Evolutionary conservation across 2,888 invertebrate genomes (phyloP).

Genomic region (Lepidochitona cinerea): DNA sequence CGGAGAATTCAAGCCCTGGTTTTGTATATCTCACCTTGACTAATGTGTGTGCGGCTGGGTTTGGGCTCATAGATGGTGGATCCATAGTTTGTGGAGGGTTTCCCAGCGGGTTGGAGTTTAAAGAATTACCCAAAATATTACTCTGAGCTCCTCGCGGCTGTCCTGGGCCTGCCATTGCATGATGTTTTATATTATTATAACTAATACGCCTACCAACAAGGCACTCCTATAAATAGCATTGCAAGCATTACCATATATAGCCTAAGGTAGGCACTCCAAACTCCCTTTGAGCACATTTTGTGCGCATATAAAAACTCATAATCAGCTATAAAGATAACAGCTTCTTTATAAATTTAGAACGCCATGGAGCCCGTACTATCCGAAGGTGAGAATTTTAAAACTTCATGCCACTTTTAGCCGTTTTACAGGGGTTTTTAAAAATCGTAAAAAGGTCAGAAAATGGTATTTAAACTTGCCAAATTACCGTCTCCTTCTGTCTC

Average conservation of each 20-base stretch:
- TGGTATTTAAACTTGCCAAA: too few species aligned
- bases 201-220: too few species aligned
- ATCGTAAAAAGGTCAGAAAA: too few species aligned
- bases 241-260: too few species aligned
- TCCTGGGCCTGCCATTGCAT: slow-evolving; percentile 46
- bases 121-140: not conserved
- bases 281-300: slow-evolving; percentile 18
- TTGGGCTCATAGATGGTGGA: slow-evolving; percentile 47
- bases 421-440: too few species aligned
- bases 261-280: slow-evolving; percentile 28
- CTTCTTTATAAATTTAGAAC: too few species aligned
- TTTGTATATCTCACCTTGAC: slow-evolving; percentile 46
- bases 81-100: slow-evolving; percentile 29
- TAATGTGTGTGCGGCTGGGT: slow-evolving; percentile 42
- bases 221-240: too few species aligned
- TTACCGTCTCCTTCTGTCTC: too few species aligned
- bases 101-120: slow-evolving; percentile 22
- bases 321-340: too few species aligned
- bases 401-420: too few species aligned
- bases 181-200: slow-evolving; percentile 31
- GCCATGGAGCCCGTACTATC: too few species aligned
- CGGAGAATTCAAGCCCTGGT: not conserved
- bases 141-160: slow-evolving; percentile 31
- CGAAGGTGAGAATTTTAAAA: too few species aligned
- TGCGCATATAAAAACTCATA: slow-evolving; percentile 1